Base-by-base conservation (phyloP, 1,140 invertebrate species). In the Alviniconcha marisindica region DNA sequence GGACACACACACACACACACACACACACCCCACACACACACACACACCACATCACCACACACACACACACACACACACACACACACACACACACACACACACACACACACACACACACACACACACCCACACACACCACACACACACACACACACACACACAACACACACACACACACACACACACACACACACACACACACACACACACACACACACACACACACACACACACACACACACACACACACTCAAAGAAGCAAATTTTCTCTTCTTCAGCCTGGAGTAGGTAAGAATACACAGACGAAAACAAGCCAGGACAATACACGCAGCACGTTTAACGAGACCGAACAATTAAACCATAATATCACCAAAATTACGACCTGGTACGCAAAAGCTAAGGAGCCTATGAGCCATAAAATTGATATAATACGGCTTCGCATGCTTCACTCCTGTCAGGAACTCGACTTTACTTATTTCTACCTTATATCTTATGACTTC, bases 141-240 rank as follows among this genome's bases (percentile, higher is more conserved):
- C 38, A 40, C 38, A 21, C 38, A 42, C 73, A 40, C 40, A 40
- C 3, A 38, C 56, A 28, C 56, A 60, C 56, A 28, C 56, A 14
- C 24, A 28, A 14, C 24, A 28, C 56, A 60, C 56, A 28, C 56
- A 28, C 56, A 69, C n/a, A 14, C 7, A 33, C 28, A 69, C 63
- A 28, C 5, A 36, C 63, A 69, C 63, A 33, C 33, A 36, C 63
- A 28, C 56, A 60, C 56, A 60, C 56, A 28, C 56, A 14, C 24
- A 60, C 56, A 28, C 56, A 60, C 56, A 28, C 56, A 69, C 63
- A 33, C 33, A 69, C 63, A 69, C 63, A 69, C 63, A 69, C 63
- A 69, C 63, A 33, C 33, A 69, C 63, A 69, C 63, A 69, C 63
- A 69, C 63, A 69, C 63, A 33, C 33, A 69, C 63, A 69, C 63